phyloP scores from a whole-genome alignment of 2,113 vertebrate species.

The Ptilonorhynchus violaceus region DNA sequence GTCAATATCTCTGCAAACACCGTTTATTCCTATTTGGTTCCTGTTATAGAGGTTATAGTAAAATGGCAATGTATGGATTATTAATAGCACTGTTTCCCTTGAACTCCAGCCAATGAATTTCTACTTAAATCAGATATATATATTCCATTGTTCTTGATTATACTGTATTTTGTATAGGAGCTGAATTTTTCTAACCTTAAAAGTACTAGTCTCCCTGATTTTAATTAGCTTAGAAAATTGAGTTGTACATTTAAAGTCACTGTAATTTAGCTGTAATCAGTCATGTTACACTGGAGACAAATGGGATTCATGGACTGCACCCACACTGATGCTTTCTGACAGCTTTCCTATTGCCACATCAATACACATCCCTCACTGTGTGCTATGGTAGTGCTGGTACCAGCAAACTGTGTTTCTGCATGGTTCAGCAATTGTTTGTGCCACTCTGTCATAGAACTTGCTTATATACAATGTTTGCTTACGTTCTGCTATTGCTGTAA shows the following conservation, averaged over 20 bases:
- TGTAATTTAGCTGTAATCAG: slow-evolving; percentile 21
- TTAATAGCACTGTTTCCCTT: not conserved
- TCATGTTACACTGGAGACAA: not conserved
- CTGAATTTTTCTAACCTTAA: not conserved
- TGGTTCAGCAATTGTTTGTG: not conserved
- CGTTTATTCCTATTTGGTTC: not conserved
- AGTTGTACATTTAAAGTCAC: not conserved
- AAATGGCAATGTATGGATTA: not conserved
- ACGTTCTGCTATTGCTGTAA: not conserved
- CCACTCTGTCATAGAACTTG: not conserved
- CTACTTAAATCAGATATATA: not conserved
- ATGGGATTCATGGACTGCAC: not conserved
- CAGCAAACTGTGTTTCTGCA: not conserved
- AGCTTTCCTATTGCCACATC: slow-evolving; percentile 30
- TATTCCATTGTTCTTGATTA: not conserved
- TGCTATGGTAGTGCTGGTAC: not conserved
- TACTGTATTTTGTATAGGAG: not conserved
- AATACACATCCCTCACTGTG: not conserved
- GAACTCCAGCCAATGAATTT: not conserved
- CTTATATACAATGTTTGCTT: not conserved
- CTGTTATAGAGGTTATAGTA: not conserved
- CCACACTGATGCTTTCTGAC: slow-evolving; percentile 43
- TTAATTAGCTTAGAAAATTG: slow-evolving; percentile 13
- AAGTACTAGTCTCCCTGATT: not conserved
- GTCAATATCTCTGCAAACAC: not conserved